Conservation (phyloP, 2,797 vertebrate species). For the Aotus griseimembra region DNA sequence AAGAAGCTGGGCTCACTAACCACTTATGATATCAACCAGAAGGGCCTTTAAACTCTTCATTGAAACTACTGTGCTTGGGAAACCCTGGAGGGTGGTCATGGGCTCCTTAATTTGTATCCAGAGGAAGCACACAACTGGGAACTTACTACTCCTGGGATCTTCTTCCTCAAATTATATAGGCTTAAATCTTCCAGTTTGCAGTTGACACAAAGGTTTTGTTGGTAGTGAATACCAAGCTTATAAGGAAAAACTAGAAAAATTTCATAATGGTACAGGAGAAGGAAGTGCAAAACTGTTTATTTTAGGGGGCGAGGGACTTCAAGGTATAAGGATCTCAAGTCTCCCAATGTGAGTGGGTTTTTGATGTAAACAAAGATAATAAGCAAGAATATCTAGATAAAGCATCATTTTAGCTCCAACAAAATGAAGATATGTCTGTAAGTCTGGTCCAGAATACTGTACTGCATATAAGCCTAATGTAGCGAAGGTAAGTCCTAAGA, state of each 20-base stretch:
- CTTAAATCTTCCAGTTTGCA: conserved; percentile 20
- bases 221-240: neutral
- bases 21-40: neutral
- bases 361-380: neutral
- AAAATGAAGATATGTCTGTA: neutral
- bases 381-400: neutral
- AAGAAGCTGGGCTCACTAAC: neutral
- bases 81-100: neutral
- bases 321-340: neutral
- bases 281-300: neutral
- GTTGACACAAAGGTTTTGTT: neutral
- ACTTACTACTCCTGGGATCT: neutral
- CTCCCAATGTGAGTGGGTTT: neutral
- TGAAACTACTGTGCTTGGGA: neutral
- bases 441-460: neutral
- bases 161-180: neutral
- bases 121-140: conserved; percentile 11
- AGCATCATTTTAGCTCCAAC: neutral
- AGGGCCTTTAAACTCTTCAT: neutral
- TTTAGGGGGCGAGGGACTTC: fast-evolving
- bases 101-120: conserved; percentile 38
- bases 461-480: neutral
- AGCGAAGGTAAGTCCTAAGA: neutral
- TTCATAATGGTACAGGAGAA: neutral
- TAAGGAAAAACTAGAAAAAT: neutral